Base-by-base conservation (phyloP, 2,797 vertebrate genomes). In the Chloroceryle inda region DNA sequence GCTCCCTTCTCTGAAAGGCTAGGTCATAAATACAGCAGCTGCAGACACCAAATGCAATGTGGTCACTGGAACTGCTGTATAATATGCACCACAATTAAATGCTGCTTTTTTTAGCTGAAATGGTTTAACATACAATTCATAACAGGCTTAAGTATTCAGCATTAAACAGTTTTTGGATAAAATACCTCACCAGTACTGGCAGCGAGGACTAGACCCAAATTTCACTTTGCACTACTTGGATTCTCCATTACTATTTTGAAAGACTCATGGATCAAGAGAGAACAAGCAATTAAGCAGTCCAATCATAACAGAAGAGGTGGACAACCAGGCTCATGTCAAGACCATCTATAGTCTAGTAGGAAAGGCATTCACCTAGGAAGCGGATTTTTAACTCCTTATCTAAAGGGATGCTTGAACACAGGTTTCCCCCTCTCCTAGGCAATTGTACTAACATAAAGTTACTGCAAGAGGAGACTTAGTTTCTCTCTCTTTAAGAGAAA, bases 161-260 rank as follows among this genome's bases (percentile, higher is more conserved):
- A 78, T 50, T 83, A 78, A 90, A 85, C 10, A 27, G 33, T 21
- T 14, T 8, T 68, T 12, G n/a, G 58, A 90, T 53, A 75, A 93
- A 94, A 78, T 64, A 85, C 61, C 47, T 78, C 88, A 66, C 40
- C 5, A 1, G 47, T 75, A 26, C 62, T 55, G 77, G 76, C 66
- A 90, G 66, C 58, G 50, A 6, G 0, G 31, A 35, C 64, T 27
- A 91, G 38, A 84, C 45, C 27, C 71, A 88, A 81, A 61, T 17
- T 58, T 93, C 58, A 24, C 66, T 86, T 84, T 40, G 69, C 45
- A 58, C 62, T 90, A 40, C 69, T 81, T 62, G 59, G 66, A 90
- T 84, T 95, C 89, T 71, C 35, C 27, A 69, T 4, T 86, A 38
- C 50, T 92, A 55, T 88, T 93, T 86, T 90, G 73, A 81, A 94